These are phyloP conservation scores for Nerophis ophidion DNA, from an alignment of 2,113 vertebrate genomes.

Conservation along the genomic window DNA sequence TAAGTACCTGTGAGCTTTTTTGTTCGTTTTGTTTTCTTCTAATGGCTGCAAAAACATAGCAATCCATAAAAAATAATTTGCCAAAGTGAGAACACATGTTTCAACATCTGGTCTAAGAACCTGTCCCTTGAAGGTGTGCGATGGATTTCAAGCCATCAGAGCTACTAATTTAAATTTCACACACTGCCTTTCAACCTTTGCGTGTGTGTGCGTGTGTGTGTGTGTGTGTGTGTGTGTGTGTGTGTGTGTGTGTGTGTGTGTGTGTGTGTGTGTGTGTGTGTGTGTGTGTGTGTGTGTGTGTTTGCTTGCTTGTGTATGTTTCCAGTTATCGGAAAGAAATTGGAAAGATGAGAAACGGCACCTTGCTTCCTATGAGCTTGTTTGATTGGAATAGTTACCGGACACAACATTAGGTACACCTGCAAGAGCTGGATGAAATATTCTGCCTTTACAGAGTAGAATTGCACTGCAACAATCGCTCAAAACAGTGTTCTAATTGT, in stretches of 20 bases:
- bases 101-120: slow-evolving; percentile 7
- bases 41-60: slow-evolving; percentile 6
- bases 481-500: too few relatives aligned
- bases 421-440: not conserved
- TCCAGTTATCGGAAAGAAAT: not conserved
- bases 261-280: too few relatives aligned
- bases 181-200: slow-evolving; percentile 9
- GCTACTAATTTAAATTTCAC: slow-evolving; percentile 10
- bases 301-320: not conserved
- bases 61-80: slow-evolving; percentile 14
- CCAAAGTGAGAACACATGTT: slow-evolving; percentile 10
- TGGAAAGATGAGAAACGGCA: not conserved
- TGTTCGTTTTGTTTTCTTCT: not conserved
- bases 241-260: too few relatives aligned
- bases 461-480: not conserved
- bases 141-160: slow-evolving; percentile 12
- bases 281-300: too few relatives aligned
- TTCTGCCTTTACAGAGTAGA: not conserved
- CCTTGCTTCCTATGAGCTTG: not conserved
- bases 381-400: not conserved
- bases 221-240: not conserved
- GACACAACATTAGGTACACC: not conserved
- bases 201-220: not conserved
- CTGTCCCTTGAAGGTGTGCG: slow-evolving; percentile 8
- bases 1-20: not conserved